Percentiles rank a stretch among this genome's conserved stretches.
Evolutionary conservation across 2,113 vertebrate species (phyloP).

Genomic region (Nasalis larvatus): DNA sequence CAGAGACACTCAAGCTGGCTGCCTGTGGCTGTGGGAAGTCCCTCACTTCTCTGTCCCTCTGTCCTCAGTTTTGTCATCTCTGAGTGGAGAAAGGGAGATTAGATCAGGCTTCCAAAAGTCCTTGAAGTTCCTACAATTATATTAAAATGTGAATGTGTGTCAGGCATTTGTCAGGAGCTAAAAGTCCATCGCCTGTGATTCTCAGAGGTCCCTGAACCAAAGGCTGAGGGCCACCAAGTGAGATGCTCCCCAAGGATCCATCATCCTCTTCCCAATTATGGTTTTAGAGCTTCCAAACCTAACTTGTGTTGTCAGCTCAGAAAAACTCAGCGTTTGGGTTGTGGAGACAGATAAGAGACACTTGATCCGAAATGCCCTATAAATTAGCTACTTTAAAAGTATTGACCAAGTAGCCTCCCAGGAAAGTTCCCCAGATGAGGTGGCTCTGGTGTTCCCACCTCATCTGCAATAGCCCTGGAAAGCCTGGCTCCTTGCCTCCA

Average conservation of each 20-base stretch:
- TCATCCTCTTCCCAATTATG: not conserved
- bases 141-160: not conserved
- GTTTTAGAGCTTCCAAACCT: not conserved
- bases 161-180: not conserved
- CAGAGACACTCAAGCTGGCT: not conserved
- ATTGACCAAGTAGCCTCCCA: not conserved
- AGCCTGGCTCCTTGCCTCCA: not conserved
- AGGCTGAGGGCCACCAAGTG: not conserved
- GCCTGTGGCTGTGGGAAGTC: not conserved
- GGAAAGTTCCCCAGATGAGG: not conserved
- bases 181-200: not conserved
- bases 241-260: not conserved
- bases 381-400: not conserved
- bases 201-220: not conserved
- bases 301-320: not conserved
- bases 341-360: not conserved
- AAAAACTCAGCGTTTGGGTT: not conserved
- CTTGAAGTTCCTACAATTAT: not conserved
- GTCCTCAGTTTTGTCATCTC: not conserved
- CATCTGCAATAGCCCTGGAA: not conserved
- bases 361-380: not conserved
- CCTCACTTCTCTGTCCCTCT: not conserved
- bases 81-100: not conserved
- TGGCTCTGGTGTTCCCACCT: not conserved
- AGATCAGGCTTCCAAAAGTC: not conserved